Conservation (phyloP, 2,797 vertebrate genomes). For the Sebastes kiyomatsui region DNA sequence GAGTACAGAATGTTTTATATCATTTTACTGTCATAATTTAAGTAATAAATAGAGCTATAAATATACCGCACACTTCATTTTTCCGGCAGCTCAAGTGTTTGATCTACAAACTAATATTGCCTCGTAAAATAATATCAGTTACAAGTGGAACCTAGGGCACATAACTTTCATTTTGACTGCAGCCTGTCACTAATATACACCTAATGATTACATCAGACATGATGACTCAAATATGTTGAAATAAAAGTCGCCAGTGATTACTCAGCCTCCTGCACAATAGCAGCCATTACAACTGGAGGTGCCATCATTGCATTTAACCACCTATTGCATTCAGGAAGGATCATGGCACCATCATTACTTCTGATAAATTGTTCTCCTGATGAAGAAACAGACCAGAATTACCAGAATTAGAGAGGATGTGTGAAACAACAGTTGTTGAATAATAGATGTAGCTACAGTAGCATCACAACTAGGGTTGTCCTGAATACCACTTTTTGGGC, state of each 20-base stretch:
- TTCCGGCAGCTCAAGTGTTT: neutral
- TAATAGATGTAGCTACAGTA: neutral
- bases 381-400: constrained; percentile 12
- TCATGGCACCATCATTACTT: neutral
- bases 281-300: neutral
- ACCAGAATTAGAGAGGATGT: neutral
- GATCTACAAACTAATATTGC: neutral
- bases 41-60: neutral
- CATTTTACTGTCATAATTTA: neutral
- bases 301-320: neutral
- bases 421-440: constrained; percentile 6
- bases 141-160: neutral
- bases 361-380: neutral
- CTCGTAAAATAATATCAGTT: neutral
- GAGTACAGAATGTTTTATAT: neutral
- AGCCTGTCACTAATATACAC: neutral
- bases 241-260: neutral
- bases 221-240: constrained; percentile 25
- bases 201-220: neutral
- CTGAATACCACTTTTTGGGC: too few relatives aligned
- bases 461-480: neutral
- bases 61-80: neutral
- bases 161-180: constrained; percentile 10
- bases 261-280: neutral
- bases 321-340: constrained; percentile 25